phyloP scores from a whole-genome alignment of 2,113 vertebrate species.

The Triplophysa tibetana region DNA sequence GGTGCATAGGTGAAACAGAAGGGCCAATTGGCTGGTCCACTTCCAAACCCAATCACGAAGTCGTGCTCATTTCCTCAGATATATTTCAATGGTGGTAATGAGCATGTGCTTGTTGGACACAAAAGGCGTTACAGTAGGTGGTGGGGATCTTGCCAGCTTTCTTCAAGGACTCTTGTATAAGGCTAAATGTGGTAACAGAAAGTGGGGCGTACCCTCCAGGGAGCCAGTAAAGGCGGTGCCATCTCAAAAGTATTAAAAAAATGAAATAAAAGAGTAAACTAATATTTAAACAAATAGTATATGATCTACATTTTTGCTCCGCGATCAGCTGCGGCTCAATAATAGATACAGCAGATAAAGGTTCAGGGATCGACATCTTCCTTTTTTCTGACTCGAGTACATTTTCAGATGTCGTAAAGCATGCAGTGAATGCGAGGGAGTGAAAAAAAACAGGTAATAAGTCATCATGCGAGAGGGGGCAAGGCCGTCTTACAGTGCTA shows the following conservation, averaged over 20 bases:
- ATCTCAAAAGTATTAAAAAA: too few species aligned
- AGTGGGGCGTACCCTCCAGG: not conserved
- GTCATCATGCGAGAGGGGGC: too few species aligned
- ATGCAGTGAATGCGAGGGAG: too few species aligned
- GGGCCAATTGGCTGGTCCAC: slow-evolving; percentile 8
- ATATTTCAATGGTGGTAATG: slow-evolving; percentile 41
- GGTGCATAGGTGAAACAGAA: slow-evolving; percentile 27
- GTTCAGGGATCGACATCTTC: too few species aligned
- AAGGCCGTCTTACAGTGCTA: too few species aligned
- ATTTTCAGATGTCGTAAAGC: too few species aligned
- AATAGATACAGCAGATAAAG: not conserved
- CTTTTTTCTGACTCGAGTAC: too few species aligned
- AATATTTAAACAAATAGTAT: not conserved
- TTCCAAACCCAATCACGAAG: slow-evolving; percentile 21
- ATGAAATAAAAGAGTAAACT: not conserved
- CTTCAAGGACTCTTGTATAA: slow-evolving; percentile 48
- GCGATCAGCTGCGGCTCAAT: not conserved
- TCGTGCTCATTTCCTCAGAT: slow-evolving; percentile 29
- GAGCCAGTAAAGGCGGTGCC: not conserved
- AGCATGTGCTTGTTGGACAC: slow-evolving; percentile 36
- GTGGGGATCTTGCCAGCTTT: slow-evolving; percentile 37
- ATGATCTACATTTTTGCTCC: not conserved
- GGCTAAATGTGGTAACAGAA: slow-evolving; percentile 53
- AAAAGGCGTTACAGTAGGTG: slow-evolving; percentile 42
- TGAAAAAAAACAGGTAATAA: too few species aligned